A percentile compares a stretch with the other conserved stretches of the same genome.
Conservation (phyloP, 2,888 invertebrate species). For the Rotaria magnacalcarata region DNA sequence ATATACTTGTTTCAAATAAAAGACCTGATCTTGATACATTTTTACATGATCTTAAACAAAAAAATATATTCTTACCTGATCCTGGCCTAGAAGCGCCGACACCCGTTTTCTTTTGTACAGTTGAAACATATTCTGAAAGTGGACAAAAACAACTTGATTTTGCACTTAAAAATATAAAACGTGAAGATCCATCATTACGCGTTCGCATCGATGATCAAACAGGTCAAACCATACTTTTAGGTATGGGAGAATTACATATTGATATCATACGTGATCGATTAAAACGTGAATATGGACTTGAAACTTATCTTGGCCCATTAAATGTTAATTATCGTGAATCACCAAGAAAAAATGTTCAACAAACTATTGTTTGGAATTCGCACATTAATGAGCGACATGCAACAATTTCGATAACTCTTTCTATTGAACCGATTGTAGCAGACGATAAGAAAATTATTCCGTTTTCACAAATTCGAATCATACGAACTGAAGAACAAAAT, state of each 20-base stretch:
- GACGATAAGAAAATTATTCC: conserved; percentile 57
- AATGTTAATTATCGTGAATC: conserved; percentile 75
- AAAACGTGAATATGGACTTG: conserved; percentile 78
- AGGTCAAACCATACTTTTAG: conserved; percentile 74
- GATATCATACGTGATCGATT: conserved; percentile 85
- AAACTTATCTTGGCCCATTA: conserved; percentile 80
- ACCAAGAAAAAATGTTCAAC: conserved; percentile 51
- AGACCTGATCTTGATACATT: conserved; percentile 47
- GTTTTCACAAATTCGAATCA: conserved; percentile 51
- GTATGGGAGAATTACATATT: conserved; percentile 95
- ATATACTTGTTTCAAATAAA: conserved; percentile 58
- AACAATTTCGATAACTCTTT: conserved; percentile 63
- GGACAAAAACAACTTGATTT: conserved; percentile 72
- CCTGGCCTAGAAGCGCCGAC: conserved; percentile 73
- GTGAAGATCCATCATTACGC: conserved; percentile 74
- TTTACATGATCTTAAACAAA: conserved; percentile 37
- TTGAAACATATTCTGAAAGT: conserved; percentile 80
- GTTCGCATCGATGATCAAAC: conserved; percentile 68
- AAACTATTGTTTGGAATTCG: conserved; percentile 61
- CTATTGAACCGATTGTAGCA: conserved; percentile 63
- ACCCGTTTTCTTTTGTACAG: conserved; percentile 91
- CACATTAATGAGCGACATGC: conserved; percentile 20
- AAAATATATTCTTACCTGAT: conserved; percentile 41
- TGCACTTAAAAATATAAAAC: conserved; percentile 73
- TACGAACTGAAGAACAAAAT: conserved; percentile 58